Evolutionary conservation across 2,888 invertebrate genomes (phyloP), one percentile per base, ranked within the genome.

Genomic region (Hermodice carunculata): DNA sequence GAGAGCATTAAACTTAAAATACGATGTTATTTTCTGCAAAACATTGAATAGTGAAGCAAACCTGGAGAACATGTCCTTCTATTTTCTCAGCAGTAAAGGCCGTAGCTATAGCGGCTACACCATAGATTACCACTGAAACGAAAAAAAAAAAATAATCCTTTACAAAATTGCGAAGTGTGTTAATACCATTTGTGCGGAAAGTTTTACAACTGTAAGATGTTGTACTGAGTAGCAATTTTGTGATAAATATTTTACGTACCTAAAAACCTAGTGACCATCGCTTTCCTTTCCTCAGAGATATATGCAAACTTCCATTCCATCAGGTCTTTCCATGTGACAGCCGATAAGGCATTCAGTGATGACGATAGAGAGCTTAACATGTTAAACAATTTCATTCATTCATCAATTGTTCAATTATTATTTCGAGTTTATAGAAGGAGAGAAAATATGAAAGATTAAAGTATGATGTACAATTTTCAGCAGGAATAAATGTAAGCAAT

Each of bases 61-160:
- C 66, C 58, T 66, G 67, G 28, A 67, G 44, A 3, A 67, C 67
- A 29, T 67, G 64, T 3, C 67, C 64, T 1, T 60, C 60, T 17
- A 64, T n/a, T 3, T 19, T 31, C 6, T 31, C 42, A 22, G 65
- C 64, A 2, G 60, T 14, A 51, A 64, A 67, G 2, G 67, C 67
- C 51, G 64, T 67, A 17, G 32, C 54, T 1, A 67, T 43, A 19
- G 67, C 64, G n/a, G 60, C 11, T 8, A 22, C 34, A 26, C 67
- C 67, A 29, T 57, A 67, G 2, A 56, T 22, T 17, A 43, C 49
- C n/a, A 58, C 64, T 64, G 46, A 3, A 54, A 43, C 11, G 26
- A 26, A 56, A 5, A 34, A n/a, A 11, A 2, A 32, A 32, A 22
- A 32, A 3, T 37, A 19, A 54, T 32, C 43, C 4, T 48, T 14